Percentiles rank a stretch among this genome's conserved stretches.
Evolutionary conservation across 23 tunicate species (phyloP).

Genomic region (Ciona savignyi): DNA sequence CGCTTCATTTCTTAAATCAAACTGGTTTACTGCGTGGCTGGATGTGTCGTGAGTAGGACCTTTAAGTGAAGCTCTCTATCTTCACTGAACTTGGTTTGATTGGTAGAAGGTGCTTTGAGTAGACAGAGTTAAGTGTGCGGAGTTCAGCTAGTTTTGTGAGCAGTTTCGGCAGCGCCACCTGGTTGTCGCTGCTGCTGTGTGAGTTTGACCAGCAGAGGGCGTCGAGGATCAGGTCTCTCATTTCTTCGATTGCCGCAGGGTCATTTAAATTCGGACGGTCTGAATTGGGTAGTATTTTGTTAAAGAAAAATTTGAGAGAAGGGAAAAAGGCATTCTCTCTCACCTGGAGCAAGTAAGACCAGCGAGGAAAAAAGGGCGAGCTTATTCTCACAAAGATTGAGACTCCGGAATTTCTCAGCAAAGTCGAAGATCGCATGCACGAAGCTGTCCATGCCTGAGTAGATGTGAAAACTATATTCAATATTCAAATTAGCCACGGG

Average conservation of each 20-base stretch:
- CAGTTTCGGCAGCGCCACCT: no score
- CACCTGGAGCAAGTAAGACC: slow-evolving; percentile 17
- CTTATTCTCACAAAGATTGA: slow-evolving; percentile 23
- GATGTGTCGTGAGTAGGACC: no score
- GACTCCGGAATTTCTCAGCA: slow-evolving; percentile 9
- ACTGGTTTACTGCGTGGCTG: no score
- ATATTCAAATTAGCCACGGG: no score
- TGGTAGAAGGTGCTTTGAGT: neutral
- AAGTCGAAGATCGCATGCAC: slow-evolving; percentile 51
- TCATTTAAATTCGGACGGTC: neutral
- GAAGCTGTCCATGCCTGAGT: slow-evolving; percentile 18
- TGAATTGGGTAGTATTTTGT: neutral
- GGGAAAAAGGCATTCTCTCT: no score
- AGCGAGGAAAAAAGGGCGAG: slow-evolving; percentile 54
- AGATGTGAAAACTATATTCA: neutral
- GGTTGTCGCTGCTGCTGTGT: neutral
- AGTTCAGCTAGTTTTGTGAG: slow-evolving; percentile 53
- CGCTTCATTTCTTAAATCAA: no score
- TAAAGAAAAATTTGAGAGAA: no score
- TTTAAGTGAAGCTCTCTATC: no score
- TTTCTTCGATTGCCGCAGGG: slow-evolving; percentile 6
- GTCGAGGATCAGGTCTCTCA: slow-evolving; percentile 31
- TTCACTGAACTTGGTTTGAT: no score
- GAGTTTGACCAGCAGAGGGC: slow-evolving; percentile 48
- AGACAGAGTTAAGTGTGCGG: slow-evolving; percentile 34